Base-by-base conservation (phyloP, 2,113 vertebrate genomes). In the Burhinus oedicnemus region DNA sequence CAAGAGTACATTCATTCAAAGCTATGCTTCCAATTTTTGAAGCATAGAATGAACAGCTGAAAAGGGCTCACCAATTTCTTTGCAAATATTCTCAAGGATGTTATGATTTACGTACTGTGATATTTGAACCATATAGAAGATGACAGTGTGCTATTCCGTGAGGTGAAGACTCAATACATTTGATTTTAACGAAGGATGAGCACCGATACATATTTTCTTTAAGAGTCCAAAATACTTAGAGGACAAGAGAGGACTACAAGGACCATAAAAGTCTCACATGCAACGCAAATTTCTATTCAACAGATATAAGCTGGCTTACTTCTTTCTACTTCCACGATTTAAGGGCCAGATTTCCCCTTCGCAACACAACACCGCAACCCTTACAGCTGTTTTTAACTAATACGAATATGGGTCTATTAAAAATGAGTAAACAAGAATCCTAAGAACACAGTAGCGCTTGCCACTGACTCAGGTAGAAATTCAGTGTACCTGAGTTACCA, bases 401-500 rank as follows among this genome's bases (percentile, higher is more conserved):
- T 8, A 38, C 1, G 2, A 58, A 27, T 8, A n/a, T 3, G 15
- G 4, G 15, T 11, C 38, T 65, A 30, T 40, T 71, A 64, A 80
- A 88, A 83, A 69, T 8, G 5, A 83, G 44, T 54, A 20, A 42
- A 60, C 8, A 26, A 25, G 17, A 30, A 88, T n/a, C 21, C 51
- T 54, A 45, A 64, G 52, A 72, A 29, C 9, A 68, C 16, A 3
- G 4, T 1, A 49, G 47, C 32, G 12, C 40, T 64, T 71, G 44
- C n/a, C 32, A 29, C 11, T 44, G 47, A 19, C 32, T 36, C 40
- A 4, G 62, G 54, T 10, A 15, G n/a, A 65, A 79, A 61, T 17
- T 40, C 5, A 2, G 4, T 11, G 15, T 23, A 30, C 26, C 21
- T 0, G 3, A 70, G 6, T 57, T n/a, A 52, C 5, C 3, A 25